These are phyloP conservation scores for Pseudochaenichthys georgianus DNA, from an alignment of 2,797 vertebrate genomes.

Conservation along the genomic window DNA sequence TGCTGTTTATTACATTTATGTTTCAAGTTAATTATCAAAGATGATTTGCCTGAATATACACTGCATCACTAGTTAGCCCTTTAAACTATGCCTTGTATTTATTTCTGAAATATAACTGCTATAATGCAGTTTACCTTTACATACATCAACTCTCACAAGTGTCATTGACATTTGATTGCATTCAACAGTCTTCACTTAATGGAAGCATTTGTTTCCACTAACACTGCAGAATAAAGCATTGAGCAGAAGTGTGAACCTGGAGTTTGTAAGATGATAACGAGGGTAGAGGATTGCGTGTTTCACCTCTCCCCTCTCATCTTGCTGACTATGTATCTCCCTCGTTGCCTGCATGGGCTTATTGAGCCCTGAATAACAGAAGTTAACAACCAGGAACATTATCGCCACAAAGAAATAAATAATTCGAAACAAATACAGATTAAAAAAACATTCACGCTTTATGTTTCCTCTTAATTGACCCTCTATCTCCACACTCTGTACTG, in stretches of 20 bases:
- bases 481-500: slow-evolving; percentile 13
- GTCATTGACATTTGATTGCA: slow-evolving; percentile 18
- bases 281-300: slow-evolving; percentile 39
- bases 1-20: neutral
- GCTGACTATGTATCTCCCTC: slow-evolving; percentile 22
- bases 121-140: neutral
- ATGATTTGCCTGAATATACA: neutral
- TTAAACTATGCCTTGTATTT: neutral
- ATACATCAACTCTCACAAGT: neutral
- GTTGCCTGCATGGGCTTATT: slow-evolving; percentile 32
- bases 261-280: slow-evolving; percentile 53
- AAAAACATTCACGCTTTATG: slow-evolving; percentile 21
- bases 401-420: neutral
- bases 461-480: slow-evolving; percentile 31
- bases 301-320: slow-evolving; percentile 18
- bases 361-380: slow-evolving; percentile 69
- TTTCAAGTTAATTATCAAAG: neutral
- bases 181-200: slow-evolving; percentile 15
- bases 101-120: neutral
- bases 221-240: slow-evolving; percentile 26
- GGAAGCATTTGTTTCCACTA: slow-evolving; percentile 27
- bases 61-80: too few species aligned
- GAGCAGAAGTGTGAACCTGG: slow-evolving; percentile 42
- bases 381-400: slow-evolving; percentile 59
- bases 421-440: slow-evolving; percentile 32